A percentile compares a stretch with the other conserved stretches of the same genome.
phyloP scores from a whole-genome alignment of 2,888 invertebrate genomes.

The Taphrorychus bicolor region DNA sequence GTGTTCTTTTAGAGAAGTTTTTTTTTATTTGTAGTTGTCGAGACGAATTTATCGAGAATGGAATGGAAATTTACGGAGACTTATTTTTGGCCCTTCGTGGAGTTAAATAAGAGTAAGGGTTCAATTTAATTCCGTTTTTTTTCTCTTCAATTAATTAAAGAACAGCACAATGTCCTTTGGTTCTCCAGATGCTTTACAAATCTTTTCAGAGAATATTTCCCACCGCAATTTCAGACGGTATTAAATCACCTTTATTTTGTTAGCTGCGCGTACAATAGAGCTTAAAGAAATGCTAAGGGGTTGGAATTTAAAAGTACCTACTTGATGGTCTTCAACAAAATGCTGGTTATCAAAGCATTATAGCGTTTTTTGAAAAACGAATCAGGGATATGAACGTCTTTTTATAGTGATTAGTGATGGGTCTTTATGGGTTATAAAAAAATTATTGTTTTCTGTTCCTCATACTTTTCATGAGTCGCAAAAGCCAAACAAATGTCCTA shows the following conservation, averaged over 20 bases:
- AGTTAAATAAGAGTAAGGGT: not conserved
- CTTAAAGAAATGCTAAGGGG: no score
- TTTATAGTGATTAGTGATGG: no score
- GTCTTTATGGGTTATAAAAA: no score
- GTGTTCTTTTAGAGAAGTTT: not conserved
- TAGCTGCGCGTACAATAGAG: not conserved
- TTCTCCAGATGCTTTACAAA: not conserved
- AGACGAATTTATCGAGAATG: not conserved
- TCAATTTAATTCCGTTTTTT: not conserved
- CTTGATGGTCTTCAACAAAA: no score
- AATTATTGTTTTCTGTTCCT: no score
- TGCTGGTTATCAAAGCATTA: no score
- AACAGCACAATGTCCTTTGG: no score
- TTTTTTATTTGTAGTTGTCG: conserved; percentile 7
- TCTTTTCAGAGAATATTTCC: not conserved
- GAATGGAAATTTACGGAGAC: not conserved
- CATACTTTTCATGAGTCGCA: no score
- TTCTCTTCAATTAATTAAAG: not conserved
- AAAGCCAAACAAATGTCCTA: no score
- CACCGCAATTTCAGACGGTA: conserved; percentile 5
- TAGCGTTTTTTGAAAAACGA: no score
- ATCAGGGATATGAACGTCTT: no score
- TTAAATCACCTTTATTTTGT: conserved; percentile 1
- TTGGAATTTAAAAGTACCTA: no score
- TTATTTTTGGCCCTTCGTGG: not conserved